Percentiles rank a stretch among this genome's conserved stretches.
Evolutionary conservation across 2,888 invertebrate species (phyloP).

Genomic region (Ophion slaviceki): DNA sequence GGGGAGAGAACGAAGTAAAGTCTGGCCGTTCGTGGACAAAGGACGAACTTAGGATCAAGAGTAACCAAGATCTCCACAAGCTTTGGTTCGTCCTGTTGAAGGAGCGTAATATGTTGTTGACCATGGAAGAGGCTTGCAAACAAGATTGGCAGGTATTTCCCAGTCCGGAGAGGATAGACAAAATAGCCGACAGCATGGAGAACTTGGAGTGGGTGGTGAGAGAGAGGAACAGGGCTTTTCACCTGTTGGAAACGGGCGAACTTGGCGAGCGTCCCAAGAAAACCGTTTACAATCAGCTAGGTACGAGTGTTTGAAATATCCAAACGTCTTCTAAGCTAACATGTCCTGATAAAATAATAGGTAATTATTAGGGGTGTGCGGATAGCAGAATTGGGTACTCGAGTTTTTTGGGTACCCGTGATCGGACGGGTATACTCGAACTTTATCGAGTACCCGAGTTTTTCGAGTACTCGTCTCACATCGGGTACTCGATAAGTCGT

Average conservation of each 20-base stretch:
- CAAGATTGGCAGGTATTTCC: slow-evolving; percentile 90
- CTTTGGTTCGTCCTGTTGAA: slow-evolving; percentile 96
- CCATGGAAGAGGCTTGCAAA: slow-evolving; percentile 95
- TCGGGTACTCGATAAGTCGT: no score
- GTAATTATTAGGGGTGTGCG: no score
- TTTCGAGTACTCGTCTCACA: no score
- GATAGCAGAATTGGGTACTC: no score
- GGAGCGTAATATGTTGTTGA: slow-evolving; percentile 98
- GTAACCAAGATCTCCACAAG: slow-evolving; percentile 97
- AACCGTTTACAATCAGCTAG: slow-evolving; percentile 86
- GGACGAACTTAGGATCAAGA: slow-evolving; percentile 97
- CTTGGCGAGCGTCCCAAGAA: slow-evolving; percentile 90
- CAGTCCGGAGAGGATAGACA: slow-evolving; percentile 96
- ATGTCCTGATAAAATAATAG: not conserved
- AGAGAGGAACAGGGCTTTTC: slow-evolving; percentile 96
- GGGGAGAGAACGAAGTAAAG: slow-evolving; percentile 90
- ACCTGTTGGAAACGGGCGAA: slow-evolving; percentile 94
- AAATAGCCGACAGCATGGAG: slow-evolving; percentile 97
- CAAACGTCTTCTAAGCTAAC: not conserved
- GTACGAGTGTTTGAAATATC: slow-evolving; percentile 77
- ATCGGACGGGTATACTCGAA: no score
- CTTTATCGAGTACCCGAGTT: no score
- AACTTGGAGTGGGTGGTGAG: slow-evolving; percentile 95
- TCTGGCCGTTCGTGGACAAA: slow-evolving; percentile 94
- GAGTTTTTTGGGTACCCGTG: no score